phyloP scores from a whole-genome alignment of 2,797 vertebrate species.

The Squalus acanthias region DNA sequence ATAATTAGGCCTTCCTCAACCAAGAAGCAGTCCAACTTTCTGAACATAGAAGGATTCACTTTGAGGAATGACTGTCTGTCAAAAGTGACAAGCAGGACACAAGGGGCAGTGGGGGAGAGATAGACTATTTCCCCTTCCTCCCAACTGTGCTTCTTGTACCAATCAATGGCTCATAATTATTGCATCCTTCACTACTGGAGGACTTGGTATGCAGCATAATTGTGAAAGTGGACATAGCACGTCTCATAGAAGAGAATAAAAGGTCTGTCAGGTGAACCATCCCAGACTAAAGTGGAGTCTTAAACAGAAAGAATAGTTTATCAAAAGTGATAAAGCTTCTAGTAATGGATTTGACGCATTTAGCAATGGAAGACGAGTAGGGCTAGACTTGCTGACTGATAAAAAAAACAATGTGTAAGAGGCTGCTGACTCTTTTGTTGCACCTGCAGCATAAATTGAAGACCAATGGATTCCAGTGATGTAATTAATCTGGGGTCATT shows the following conservation, averaged over 20 bases:
- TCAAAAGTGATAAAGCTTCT: no score
- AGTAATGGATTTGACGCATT: no score
- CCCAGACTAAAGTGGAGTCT: background rate
- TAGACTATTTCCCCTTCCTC: background rate
- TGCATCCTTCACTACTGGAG: background rate
- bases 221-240: background rate
- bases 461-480: no score
- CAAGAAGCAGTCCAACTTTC: background rate
- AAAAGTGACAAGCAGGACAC: background rate
- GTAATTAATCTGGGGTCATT: no score
- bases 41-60: background rate
- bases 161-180: background rate
- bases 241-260: background rate
- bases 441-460: no score
- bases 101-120: background rate
- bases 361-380: no score
- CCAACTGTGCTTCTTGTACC: background rate
- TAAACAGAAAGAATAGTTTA: background rate
- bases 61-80: background rate
- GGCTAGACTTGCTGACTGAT: no score
- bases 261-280: background rate
- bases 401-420: no score
- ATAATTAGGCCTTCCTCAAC: background rate
- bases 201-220: background rate
- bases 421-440: no score